Conservation (phyloP, 2,888 invertebrate genomes). For the Lacanobia oleracea region DNA sequence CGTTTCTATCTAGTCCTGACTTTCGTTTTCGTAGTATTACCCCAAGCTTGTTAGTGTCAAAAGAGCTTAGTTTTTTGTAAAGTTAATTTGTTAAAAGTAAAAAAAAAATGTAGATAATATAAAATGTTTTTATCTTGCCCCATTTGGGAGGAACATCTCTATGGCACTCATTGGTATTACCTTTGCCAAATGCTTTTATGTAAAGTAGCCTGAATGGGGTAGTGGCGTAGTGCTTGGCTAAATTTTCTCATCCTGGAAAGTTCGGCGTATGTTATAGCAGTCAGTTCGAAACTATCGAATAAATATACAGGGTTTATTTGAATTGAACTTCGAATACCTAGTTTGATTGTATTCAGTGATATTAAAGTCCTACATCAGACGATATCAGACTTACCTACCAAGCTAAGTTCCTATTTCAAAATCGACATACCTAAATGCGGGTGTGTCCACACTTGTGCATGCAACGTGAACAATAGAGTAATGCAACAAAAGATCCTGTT, state of each 20-base stretch:
- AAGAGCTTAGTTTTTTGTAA: conserved; percentile 39
- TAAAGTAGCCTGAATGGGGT: conserved; percentile 54
- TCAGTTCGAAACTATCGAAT: conserved; percentile 46
- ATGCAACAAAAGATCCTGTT: no score
- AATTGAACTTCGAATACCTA: conserved; percentile 33
- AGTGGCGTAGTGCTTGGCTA: conserved; percentile 50
- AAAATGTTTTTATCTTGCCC: conserved; percentile 29
- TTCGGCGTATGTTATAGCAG: conserved; percentile 30
- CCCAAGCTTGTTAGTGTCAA: conserved; percentile 38
- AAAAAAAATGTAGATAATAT: conserved; percentile 17
- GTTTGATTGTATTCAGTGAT: conserved; percentile 19
- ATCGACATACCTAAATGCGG: neutral
- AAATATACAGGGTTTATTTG: conserved; percentile 49
- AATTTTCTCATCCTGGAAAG: conserved; percentile 59
- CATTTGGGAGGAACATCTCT: conserved; percentile 47
- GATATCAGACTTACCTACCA: neutral
- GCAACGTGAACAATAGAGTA: conserved; percentile 22
- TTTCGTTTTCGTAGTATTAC: conserved; percentile 41
- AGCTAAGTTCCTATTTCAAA: conserved; percentile 15
- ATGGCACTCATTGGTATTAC: conserved; percentile 56
- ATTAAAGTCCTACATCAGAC: conserved; percentile 9
- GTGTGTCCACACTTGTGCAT: conserved; percentile 4
- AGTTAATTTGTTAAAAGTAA: conserved; percentile 38
- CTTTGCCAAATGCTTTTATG: conserved; percentile 62
- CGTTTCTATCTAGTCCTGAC: conserved; percentile 35